Percentiles rank a stretch among this genome's conserved stretches.
These are phyloP conservation scores for Crotalus tigris DNA, from an alignment of 2,113 vertebrate species.

Conservation along the genomic window DNA sequence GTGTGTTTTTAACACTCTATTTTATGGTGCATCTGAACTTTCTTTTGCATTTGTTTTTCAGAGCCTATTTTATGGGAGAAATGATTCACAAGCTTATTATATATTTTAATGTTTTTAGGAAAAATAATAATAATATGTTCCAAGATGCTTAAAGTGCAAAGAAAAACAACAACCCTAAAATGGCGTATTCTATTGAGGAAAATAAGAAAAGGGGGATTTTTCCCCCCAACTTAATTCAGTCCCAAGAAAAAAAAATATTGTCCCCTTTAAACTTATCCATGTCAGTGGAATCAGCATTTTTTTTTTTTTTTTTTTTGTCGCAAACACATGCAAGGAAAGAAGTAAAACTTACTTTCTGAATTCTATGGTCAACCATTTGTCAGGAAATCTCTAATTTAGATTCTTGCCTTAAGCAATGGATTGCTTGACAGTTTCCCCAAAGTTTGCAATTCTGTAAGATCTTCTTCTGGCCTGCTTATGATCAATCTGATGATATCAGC, in stretches of 20 bases:
- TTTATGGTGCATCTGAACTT: neutral
- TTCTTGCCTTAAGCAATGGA: neutral
- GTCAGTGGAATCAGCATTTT: neutral
- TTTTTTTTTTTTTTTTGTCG: too few species aligned
- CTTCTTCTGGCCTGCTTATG: neutral
- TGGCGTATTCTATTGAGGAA: neutral
- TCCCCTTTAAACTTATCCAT: neutral
- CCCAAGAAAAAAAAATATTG: neutral
- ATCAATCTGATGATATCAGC: neutral
- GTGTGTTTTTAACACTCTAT: neutral
- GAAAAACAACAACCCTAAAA: neutral
- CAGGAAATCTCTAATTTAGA: neutral
- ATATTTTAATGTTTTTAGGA: neutral
- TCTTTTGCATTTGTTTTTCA: neutral
- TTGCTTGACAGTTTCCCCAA: neutral
- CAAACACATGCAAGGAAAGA: neutral
- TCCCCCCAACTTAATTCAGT: neutral
- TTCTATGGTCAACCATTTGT: neutral
- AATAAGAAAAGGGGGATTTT: neutral
- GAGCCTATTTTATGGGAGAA: neutral
- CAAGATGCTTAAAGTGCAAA: neutral
- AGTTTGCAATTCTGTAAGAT: neutral
- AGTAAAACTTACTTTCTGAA: neutral
- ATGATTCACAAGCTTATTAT: neutral
- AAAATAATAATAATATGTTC: neutral